Evolutionary conservation across 1,140 invertebrate species (phyloP).

Genomic region (Latrodectus geometricus): DNA sequence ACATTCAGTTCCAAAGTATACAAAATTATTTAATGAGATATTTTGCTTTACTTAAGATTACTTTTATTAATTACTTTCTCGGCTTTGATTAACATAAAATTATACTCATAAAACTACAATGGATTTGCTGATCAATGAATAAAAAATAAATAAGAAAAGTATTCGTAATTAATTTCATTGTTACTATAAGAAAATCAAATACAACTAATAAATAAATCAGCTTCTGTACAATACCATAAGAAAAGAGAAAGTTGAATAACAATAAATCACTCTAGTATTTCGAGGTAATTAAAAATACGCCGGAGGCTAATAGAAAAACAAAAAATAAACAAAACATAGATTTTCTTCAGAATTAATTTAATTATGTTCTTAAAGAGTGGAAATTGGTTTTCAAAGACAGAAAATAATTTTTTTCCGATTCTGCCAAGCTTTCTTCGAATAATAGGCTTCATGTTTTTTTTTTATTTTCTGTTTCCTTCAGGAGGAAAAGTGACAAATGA

Average conservation of each 20-base stretch:
- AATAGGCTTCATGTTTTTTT: slow-evolving; percentile 14
- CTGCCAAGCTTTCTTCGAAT: neutral
- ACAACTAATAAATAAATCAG: too few species aligned
- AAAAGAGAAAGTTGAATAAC: neutral
- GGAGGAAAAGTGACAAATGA: slow-evolving; percentile 36
- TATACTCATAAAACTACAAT: too few species aligned
- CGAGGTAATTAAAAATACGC: neutral
- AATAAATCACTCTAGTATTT: neutral
- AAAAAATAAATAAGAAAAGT: too few species aligned
- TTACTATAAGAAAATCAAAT: too few species aligned
- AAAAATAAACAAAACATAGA: neutral
- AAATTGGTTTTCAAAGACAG: neutral
- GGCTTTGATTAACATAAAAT: too few species aligned
- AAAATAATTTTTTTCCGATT: neutral
- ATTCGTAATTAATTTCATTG: too few species aligned
- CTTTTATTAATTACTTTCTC: too few species aligned
- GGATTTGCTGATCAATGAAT: too few species aligned
- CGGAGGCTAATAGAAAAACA: neutral
- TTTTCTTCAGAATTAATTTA: neutral
- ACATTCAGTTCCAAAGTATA: too few species aligned
- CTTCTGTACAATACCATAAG: too few species aligned
- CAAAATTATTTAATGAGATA: too few species aligned
- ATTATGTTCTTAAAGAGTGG: neutral
- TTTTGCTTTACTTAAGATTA: too few species aligned
- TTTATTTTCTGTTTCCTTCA: slow-evolving; percentile 1